phyloP scores from a whole-genome alignment of 92 coral and sea anemone species.

The Porites divaricata region DNA sequence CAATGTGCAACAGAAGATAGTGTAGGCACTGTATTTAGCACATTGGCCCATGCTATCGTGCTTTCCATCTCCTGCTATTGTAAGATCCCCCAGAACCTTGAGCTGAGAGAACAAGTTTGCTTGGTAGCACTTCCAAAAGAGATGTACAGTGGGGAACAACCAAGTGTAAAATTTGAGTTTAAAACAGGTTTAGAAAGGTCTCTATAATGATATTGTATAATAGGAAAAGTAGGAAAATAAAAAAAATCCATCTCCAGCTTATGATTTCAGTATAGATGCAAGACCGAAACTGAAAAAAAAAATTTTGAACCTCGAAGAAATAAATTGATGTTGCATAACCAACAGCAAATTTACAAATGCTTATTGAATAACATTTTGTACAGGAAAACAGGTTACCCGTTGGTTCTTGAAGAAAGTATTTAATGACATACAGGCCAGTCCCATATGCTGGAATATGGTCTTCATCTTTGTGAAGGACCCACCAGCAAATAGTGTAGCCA shows the following conservation, averaged over 20 bases:
- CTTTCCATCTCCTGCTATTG: constrained; percentile 34
- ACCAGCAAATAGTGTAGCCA: constrained; percentile 73
- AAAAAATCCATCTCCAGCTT: too few species aligned
- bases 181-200: too few species aligned
- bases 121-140: constrained; percentile 14
- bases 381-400: constrained; percentile 18
- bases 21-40: constrained; percentile 29
- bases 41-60: constrained; percentile 45
- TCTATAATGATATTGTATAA: too few species aligned
- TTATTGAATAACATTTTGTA: too few species aligned
- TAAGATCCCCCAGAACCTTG: background rate
- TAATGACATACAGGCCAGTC: constrained; percentile 60
- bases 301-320: too few species aligned
- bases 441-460: constrained; percentile 67
- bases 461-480: constrained; percentile 51
- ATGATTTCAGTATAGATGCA: too few species aligned
- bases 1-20: constrained; percentile 45
- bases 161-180: background rate
- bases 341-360: too few species aligned
- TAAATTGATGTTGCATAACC: too few species aligned
- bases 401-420: constrained; percentile 60
- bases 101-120: constrained; percentile 8
- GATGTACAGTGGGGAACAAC: background rate
- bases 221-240: too few species aligned
- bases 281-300: too few species aligned